Base-by-base conservation (phyloP, 2,113 vertebrate genomes). In the Corvus hawaiiensis region DNA sequence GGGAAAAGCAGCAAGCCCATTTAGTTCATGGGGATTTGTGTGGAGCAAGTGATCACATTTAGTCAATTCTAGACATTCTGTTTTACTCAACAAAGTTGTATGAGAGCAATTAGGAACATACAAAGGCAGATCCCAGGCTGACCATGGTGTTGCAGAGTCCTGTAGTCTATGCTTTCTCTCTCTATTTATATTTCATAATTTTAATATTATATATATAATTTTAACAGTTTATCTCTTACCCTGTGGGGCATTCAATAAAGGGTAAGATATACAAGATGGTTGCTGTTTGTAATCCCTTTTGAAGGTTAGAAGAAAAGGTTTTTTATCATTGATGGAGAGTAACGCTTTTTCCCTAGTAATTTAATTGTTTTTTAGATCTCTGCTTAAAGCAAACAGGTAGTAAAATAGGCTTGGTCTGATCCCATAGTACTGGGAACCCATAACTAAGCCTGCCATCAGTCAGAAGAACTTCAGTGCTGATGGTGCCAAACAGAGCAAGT, bases 121-220 rank as follows among this genome's bases (percentile, higher is more conserved):
- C 3, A 55, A 4, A 75, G 19, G 35, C 23, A 76, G 28, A 68
- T 54, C 12, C 5, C 9, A 76, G 43, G 16, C 24, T 61, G 20
- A 7, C 16, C 7, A 24, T 20, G 9, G 14, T 58, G n/a, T 72
- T 5, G 0, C 1, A 4, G 23, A n/a, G 13, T 83, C 23, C 59
- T 71, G 18, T 17, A 69, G 41, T 19, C 21, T 46, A 12, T 71
- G 27, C 10, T 32, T 56, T 17, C 10, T 43, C 20, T 37, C 5
- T 41, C 30, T 59, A 4, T 27, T 21, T 72, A 15, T 49, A 56
- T 71, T 78, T 55, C 1, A 14, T 41, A 24, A 54, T 62, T 62
- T 54, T 69, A 62, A 19, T 87, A 39, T 8, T 55, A 48, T 16
- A 4, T 28, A 30, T 39, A 15, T 41, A 43, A 49, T 35, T 48